These are phyloP conservation scores for Megalopta genalis DNA, from an alignment of 1,140 invertebrate species.

Conservation along the genomic window DNA sequence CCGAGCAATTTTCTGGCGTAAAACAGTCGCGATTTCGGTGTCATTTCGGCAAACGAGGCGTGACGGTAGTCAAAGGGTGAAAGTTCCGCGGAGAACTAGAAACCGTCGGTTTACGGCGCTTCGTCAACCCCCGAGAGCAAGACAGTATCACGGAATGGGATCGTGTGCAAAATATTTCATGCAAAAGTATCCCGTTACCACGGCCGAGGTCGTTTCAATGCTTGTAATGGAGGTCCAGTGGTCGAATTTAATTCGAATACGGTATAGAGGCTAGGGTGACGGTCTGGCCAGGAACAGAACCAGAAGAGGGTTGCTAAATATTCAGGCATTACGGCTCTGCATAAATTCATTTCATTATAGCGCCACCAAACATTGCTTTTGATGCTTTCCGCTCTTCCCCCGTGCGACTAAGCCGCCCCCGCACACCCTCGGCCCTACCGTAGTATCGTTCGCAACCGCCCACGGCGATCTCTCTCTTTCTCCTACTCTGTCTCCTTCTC, in stretches of 20 bases:
- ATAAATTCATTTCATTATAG: conserved; percentile 85
- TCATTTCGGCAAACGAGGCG: background rate
- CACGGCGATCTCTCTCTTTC: conserved; percentile 59
- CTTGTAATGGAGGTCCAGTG: conserved; percentile 64
- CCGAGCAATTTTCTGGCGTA: too few species aligned
- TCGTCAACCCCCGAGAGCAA: background rate
- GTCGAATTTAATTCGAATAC: conserved; percentile 69
- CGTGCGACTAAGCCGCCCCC: conserved; percentile 73
- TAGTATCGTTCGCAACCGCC: conserved; percentile 70
- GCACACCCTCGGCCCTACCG: conserved; percentile 51
- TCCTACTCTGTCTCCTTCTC: conserved; percentile 44
- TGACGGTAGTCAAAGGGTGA: background rate
- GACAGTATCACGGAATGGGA: background rate
- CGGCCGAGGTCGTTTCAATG: conserved; percentile 47
- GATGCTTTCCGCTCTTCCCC: conserved; percentile 74
- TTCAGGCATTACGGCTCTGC: conserved; percentile 84
- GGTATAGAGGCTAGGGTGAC: conserved; percentile 67
- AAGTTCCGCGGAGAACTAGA: background rate
- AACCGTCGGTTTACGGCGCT: background rate
- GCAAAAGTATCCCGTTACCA: conserved; percentile 47
- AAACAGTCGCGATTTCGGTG: background rate
- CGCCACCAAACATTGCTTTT: conserved; percentile 84
- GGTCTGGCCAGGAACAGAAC: conserved; percentile 75
- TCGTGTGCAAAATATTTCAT: conserved; percentile 34
- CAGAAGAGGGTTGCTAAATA: conserved; percentile 82